Base-by-base conservation (phyloP, 2,797 vertebrate genomes). In the Decapterus maruadsi region DNA sequence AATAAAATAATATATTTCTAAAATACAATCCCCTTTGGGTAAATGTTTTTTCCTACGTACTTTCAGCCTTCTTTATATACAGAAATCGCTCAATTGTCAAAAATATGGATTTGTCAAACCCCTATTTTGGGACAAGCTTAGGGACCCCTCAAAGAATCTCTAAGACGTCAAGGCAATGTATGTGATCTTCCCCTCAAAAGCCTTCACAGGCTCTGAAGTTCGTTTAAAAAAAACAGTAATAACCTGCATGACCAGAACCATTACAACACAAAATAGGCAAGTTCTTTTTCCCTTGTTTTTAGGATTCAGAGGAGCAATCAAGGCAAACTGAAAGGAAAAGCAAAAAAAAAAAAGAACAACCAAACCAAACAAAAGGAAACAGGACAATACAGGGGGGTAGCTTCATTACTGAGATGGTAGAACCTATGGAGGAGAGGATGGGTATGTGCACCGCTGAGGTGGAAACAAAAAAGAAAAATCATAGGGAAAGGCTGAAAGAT, bases 1-100 rank as follows among this genome's bases (percentile, higher is more conserved):
- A 98, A 97, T 97, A 99, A 99, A 99, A 98, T 98, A 97, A 98
- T 97, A 96, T 96, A 95, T 96, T 95, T 95, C 93, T 96, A 95
- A 96, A 97, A 98, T 99, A 99, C 97, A 99, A 97, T 97, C 97
- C 97, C 96, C 95, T 96, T 97, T 95, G 96, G 97, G 97, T 98
- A 97, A 97, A 97, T 97, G 97, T 95, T 96, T 95, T 96, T 96
- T 94, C 95, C 96, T 96, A 95, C 95, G 92, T 93, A 94, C 94
- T 92, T 90, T 96, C 96, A 96, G 96, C 97, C 95, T 96, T 97
- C 96, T 96, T 95, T 98, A 99, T 99, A 95, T 97, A 99, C 97
- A 98, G 96, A 97, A 97, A 97, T 96, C 95, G 94, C 96, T 97
- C 95, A 91, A 95, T 96, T 97, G 96, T 96, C 97, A 98, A 99